Percentiles rank a stretch among this genome's conserved stretches.
Conservation (phyloP, 1,140 invertebrate genomes). For the Drosophila paulistorum region DNA sequence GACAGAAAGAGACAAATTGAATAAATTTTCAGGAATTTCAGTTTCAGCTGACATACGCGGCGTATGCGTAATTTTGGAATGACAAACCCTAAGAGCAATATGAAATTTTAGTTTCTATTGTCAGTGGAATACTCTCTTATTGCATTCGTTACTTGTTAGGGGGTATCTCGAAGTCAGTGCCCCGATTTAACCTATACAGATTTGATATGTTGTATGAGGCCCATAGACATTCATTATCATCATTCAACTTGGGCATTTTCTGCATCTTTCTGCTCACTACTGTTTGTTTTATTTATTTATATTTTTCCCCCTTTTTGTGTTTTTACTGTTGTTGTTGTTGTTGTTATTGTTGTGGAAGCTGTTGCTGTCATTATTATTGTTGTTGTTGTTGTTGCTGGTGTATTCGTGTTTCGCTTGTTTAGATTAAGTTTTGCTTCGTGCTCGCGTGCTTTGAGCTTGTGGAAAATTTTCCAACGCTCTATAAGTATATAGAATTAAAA, state of each 20-base stretch:
- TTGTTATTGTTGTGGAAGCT: slow-evolving; percentile 26
- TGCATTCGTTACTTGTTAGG: too few relatives aligned
- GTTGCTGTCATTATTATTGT: slow-evolving; percentile 6
- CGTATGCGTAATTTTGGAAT: too few relatives aligned
- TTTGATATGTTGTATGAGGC: background rate
- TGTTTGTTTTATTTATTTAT: slow-evolving; percentile 63
- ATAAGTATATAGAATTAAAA: slow-evolving; percentile 74
- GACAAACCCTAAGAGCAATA: too few relatives aligned
- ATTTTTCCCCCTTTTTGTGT: slow-evolving; percentile 48
- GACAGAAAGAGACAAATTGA: too few relatives aligned
- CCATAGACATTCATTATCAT: slow-evolving; percentile 17
- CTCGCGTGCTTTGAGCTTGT: slow-evolving; percentile 62
- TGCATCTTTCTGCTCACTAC: slow-evolving; percentile 10
- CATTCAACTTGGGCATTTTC: slow-evolving; percentile 6
- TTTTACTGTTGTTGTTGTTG: slow-evolving; percentile 10
- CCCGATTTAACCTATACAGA: background rate
- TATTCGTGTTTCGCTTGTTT: slow-evolving; percentile 39
- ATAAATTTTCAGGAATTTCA: too few relatives aligned
- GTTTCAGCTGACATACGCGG: too few relatives aligned
- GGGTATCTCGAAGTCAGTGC: background rate
- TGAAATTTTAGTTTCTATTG: too few relatives aligned
- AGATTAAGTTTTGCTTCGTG: slow-evolving; percentile 42
- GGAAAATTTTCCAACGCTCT: slow-evolving; percentile 75
- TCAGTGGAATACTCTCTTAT: too few relatives aligned
- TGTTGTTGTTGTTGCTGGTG: slow-evolving; percentile 12